Percentiles rank a stretch among this genome's conserved stretches.
Evolutionary conservation across 1,140 invertebrate species (phyloP).

Genomic region (Liolophura sinensis): DNA sequence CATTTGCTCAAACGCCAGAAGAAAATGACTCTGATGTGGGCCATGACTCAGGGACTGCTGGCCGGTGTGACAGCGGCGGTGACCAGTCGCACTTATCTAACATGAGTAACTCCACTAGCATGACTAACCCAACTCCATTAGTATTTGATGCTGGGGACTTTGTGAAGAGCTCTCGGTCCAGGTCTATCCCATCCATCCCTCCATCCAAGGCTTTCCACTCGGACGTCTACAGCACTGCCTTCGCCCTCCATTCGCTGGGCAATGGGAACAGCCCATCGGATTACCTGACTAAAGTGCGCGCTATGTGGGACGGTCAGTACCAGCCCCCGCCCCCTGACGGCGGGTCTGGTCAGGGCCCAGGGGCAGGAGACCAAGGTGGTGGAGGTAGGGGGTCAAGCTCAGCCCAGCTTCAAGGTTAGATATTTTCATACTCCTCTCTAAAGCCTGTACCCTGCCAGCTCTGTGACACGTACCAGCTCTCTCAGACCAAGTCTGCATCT

Average conservation of each 20-base stretch:
- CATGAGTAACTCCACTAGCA: no score
- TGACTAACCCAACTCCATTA: no score
- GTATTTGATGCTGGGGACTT: no score
- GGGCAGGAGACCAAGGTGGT: constrained; percentile 11
- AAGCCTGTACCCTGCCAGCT: no score
- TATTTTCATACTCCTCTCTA: neutral
- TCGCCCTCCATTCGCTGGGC: constrained; percentile 50
- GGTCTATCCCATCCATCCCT: constrained; percentile 20
- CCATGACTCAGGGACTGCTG: no score
- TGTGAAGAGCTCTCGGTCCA: constrained; percentile 10
- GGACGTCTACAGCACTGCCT: constrained; percentile 52
- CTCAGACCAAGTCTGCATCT: no score
- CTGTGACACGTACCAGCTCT: no score
- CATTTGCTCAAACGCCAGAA: no score
- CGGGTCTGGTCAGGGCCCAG: constrained; percentile 18
- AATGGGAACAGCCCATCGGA: constrained; percentile 38
- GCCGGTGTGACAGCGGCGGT: no score
- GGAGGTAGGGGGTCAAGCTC: constrained; percentile 22
- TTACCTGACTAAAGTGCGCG: constrained; percentile 47
- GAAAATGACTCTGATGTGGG: no score
- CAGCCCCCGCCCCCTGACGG: constrained; percentile 18
- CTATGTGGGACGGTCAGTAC: constrained; percentile 48
- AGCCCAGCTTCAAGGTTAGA: constrained; percentile 19
- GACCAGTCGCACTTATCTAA: no score
- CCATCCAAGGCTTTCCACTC: constrained; percentile 43